Base-by-base conservation (phyloP, 1,140 invertebrate species). In the Tetraneura akinire region DNA sequence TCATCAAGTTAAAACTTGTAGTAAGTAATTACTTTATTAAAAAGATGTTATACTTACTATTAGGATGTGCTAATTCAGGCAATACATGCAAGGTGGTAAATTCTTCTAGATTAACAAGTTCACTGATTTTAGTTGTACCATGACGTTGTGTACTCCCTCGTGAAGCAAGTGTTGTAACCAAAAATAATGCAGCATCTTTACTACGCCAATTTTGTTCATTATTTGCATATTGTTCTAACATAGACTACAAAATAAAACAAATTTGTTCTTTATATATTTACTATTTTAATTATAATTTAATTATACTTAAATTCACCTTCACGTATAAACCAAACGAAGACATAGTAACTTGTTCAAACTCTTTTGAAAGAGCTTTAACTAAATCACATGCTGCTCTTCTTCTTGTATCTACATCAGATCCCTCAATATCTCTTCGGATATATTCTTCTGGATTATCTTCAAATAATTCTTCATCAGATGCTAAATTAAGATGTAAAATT, bases 391-490 rank as follows among this genome's bases (percentile, higher is more conserved):
- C 96, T 32, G 97, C 94, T 83, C 97, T 88, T 66, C 97, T 90
- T 80, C 97, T 88, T 0, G 98, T 99, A 85, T 98, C 96, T 47
- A 98, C 92, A 87, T 99, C 97, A n/a, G 96, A 97, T 8, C 97
- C 97, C 88, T 99, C 97, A 82, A 99, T 96, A 87, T 99, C 98
- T 66, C 96, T 88, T 53, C 96, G 87, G 81, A 98, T 98, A 84
- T 98, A 99, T 87, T 99, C 97, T 86, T 99, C 97, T 0, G 97
- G 94, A 86, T 98, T 98, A 84, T 98, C 96, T 86, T 98, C 95
- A 87, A 98, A 99, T 49, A 97, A 85, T 87, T 99, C 97, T 86
- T 95, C 92, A 87, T 99, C 98, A 1, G 93, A 93, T 76, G 91
- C 94, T 95, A 83, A n/a, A n/a, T n/a, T n/a, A n/a, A n/a, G n/a